These are phyloP conservation scores for Drosophila histrio DNA, from an alignment of 2,888 invertebrate genomes.

Conservation along the genomic window DNA sequence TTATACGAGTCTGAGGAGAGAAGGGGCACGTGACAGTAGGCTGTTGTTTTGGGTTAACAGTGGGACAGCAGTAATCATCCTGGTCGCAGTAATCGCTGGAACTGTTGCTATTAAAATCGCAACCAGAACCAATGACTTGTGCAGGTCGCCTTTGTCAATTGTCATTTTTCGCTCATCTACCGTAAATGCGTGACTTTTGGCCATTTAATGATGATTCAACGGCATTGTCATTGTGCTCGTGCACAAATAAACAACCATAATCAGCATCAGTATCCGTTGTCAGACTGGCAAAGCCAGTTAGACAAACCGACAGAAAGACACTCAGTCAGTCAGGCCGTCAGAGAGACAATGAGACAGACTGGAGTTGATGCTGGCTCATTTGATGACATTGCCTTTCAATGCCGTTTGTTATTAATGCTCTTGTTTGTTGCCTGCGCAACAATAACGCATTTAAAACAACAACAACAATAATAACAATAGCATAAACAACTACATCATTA, in stretches of 20 bases:
- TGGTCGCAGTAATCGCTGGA: constrained; percentile 39
- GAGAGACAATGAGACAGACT: background rate
- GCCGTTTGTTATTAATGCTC: constrained; percentile 75
- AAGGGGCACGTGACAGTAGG: background rate
- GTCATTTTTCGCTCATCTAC: constrained; percentile 49
- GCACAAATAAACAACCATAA: constrained; percentile 74
- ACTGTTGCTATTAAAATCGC: constrained; percentile 61
- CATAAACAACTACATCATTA: constrained; percentile 48
- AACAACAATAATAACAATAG: constrained; percentile 5
- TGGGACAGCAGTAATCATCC: constrained; percentile 26
- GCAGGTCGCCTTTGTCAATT: constrained; percentile 56
- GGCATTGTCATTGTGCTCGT: constrained; percentile 61
- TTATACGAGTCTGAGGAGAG: constrained; percentile 8
- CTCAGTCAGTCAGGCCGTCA: background rate
- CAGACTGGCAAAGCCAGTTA: background rate
- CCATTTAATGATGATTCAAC: constrained; percentile 78
- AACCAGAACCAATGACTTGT: constrained; percentile 64
- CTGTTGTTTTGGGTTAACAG: background rate
- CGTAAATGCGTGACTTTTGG: constrained; percentile 78
- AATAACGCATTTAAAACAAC: constrained; percentile 74
- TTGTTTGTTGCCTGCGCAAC: constrained; percentile 64
- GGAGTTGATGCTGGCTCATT: constrained; percentile 64
- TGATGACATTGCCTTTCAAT: constrained; percentile 74
- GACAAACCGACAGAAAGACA: background rate
- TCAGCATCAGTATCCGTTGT: constrained; percentile 44